phyloP scores from a whole-genome alignment of 2,797 vertebrate genomes.

The Cuniculus paca region DNA sequence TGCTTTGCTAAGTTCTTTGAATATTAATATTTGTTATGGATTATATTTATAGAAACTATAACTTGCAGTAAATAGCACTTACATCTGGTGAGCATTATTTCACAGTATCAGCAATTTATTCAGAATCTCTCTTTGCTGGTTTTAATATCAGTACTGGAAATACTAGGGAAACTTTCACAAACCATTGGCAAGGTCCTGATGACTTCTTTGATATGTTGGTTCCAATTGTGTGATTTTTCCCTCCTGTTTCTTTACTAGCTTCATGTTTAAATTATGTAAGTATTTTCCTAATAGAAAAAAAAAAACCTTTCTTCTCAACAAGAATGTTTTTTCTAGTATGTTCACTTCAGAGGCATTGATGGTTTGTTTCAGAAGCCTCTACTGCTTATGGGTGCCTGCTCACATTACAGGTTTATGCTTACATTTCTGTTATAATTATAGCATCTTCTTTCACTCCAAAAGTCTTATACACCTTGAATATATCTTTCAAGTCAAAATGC shows the following conservation, averaged over 20 bases:
- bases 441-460: not conserved
- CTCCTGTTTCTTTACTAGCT: not conserved
- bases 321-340: not conserved
- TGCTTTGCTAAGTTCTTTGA: constrained; percentile 65
- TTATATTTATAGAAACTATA: constrained; percentile 27
- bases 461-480: not conserved
- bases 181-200: not conserved
- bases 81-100: not conserved
- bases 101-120: constrained; percentile 4
- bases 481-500: not conserved
- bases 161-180: not conserved
- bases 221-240: not conserved
- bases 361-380: not conserved
- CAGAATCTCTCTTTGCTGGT: not conserved
- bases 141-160: not conserved
- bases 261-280: not conserved
- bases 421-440: not conserved
- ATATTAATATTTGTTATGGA: constrained; percentile 39
- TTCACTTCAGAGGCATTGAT: not conserved
- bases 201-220: not conserved
- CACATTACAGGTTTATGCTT: not conserved
- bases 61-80: not conserved
- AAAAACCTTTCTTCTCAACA: not conserved
- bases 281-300: not conserved
- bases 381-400: not conserved